Evolutionary conservation across 92 coral and sea anemone genomes (phyloP).

Genomic region (Isaurus tuberculatus): DNA sequence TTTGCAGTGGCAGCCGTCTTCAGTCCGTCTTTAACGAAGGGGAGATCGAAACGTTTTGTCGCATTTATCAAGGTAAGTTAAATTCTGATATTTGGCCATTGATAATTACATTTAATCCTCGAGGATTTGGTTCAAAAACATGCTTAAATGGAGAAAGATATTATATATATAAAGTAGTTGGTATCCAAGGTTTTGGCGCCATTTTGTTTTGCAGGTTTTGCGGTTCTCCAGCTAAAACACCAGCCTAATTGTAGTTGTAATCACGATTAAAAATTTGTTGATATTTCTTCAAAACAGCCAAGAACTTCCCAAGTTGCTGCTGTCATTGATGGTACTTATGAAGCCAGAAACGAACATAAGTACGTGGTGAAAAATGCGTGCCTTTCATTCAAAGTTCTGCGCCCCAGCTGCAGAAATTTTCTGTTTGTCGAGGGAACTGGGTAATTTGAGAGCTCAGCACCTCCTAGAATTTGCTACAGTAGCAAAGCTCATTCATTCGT

Average conservation of each 20-base stretch:
- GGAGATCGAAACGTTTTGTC: conserved; percentile 13
- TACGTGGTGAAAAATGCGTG: background rate
- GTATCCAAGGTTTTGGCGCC: background rate
- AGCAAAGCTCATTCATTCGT: background rate
- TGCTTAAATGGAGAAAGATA: background rate
- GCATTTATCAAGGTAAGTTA: background rate
- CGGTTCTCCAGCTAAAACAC: background rate
- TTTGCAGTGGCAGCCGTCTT: conserved; percentile 17
- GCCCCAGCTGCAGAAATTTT: background rate
- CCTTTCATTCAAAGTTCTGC: background rate
- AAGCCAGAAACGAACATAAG: background rate
- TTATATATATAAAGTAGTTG: background rate
- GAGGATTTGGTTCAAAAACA: background rate
- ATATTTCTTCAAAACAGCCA: background rate
- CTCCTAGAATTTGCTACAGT: background rate
- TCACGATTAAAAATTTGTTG: background rate
- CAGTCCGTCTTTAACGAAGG: background rate
- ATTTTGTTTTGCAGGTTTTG: background rate
- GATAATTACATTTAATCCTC: background rate
- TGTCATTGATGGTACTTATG: background rate
- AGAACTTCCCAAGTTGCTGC: background rate
- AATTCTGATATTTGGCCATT: background rate
- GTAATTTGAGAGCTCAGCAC: background rate
- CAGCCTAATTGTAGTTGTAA: background rate
- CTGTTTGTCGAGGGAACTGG: background rate